Percentiles rank a stretch among this genome's conserved stretches.
These are phyloP conservation scores for Dermatophagoides farinae DNA, from an alignment of 1,140 invertebrate genomes.

Conservation along the genomic window DNA sequence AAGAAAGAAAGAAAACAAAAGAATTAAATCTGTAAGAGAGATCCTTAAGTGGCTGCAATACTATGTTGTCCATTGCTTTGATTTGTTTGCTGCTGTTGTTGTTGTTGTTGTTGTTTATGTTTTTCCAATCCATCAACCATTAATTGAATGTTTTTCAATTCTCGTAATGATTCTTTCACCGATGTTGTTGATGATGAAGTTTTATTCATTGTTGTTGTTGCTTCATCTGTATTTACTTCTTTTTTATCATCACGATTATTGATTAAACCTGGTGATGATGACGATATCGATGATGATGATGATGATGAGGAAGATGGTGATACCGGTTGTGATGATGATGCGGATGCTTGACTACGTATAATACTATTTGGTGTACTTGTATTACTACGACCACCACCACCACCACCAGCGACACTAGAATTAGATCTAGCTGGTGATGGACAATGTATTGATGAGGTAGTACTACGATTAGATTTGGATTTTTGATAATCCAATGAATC, in stretches of 20 bases:
- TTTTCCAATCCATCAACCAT: conserved; percentile 13
- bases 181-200: no score
- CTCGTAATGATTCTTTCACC: conserved; percentile 4
- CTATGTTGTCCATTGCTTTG: background rate
- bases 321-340: background rate
- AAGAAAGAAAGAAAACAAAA: no score
- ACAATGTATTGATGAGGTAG: background rate
- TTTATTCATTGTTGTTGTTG: background rate
- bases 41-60: background rate
- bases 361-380: no score
- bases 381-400: background rate
- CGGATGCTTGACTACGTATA: no score
- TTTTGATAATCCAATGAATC: background rate
- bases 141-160: conserved; percentile 15
- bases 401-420: background rate
- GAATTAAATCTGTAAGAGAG: no score
- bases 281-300: background rate
- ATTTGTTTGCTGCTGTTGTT: background rate
- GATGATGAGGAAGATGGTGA: background rate
- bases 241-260: background rate
- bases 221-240: no score
- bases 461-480: background rate
- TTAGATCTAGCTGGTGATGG: background rate
- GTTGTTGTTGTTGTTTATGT: background rate
- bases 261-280: background rate